phyloP scores from a whole-genome alignment of 2,797 vertebrate species.

The Rousettus madagascariensis region DNA sequence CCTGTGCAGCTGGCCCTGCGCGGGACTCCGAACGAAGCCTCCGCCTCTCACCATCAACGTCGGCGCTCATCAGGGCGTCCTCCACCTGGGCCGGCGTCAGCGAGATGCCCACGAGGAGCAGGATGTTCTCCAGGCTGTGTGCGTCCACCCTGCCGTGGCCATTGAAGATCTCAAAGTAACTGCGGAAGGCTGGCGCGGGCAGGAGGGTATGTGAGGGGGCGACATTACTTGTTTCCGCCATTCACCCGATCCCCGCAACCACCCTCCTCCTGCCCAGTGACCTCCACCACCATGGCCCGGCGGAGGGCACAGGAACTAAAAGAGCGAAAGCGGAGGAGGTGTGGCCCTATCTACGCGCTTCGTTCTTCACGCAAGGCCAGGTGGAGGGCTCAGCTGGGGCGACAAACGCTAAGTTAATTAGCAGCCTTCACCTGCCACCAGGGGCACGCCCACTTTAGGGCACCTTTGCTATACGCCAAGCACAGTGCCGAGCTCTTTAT shows the following conservation, averaged over 20 bases:
- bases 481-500: background rate
- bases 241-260: background rate
- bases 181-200: constrained; percentile 63
- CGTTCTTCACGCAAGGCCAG: background rate
- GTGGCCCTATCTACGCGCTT: rapidly evolving
- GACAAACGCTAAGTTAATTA: too few species aligned
- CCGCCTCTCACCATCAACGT: constrained; percentile 50
- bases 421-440: background rate
- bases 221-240: background rate
- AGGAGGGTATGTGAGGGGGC: rapidly evolving
- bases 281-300: background rate
- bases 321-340: background rate
- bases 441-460: background rate
- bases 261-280: background rate
- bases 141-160: constrained; percentile 49
- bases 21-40: background rate
- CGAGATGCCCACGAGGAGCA: constrained; percentile 50
- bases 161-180: constrained; percentile 71
- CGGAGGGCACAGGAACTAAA: too few species aligned
- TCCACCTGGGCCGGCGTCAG: constrained; percentile 47
- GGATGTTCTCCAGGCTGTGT: constrained; percentile 46
- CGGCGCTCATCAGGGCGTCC: constrained; percentile 60
- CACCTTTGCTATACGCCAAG: background rate
- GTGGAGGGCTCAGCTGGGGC: rapidly evolving
- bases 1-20: background rate